Base-by-base conservation (phyloP, 2,888 invertebrate genomes). In the Tenthredo notha region DNA sequence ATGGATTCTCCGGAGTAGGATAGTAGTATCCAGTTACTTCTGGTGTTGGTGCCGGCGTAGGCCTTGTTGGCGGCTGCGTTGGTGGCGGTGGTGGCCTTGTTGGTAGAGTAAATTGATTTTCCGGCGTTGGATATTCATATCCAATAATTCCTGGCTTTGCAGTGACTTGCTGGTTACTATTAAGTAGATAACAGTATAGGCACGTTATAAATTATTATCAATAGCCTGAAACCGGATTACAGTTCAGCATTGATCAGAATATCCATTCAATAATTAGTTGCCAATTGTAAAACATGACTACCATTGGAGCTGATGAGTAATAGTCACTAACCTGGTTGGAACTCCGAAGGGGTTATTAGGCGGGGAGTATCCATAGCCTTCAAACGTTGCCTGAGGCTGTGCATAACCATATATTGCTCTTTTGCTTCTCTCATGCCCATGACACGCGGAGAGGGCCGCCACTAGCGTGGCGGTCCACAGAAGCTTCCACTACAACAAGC, bases 61-160 rank as follows among this genome's bases (percentile, higher is more conserved):
- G 75, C 15, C 37, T 37, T 1, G 43, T 74, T 43, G 87, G 54
- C 54, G 85, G 85, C 18, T 40, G 77, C 29, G 80, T 83, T 5
- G 87, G 85, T 25, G 94, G 91, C 88, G 92, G 93, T 43, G 94
- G 94, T 87, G 94, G 94, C 15, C 94, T 94, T 21, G 54, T 25
- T 61, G 58, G 84, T n/a, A 5, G 80, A 82, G 37, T 85, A 78
- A 87, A 86, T 67, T 85, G 85, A 65, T 85, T 43, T 18, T 85
- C 85, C 12, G 88, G 87, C 5, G 50, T 72, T 5, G 70, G 40
- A 80, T 88, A 88, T 70, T 3, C 47, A 83, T 88, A 88, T 40
- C 86, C 85, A 10, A 37, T 54, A 37, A 74, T 47, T 67, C 58
- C 65, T 37, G 25, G 74, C 78, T 80, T 37, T 40, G 70, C 72